These are phyloP conservation scores for Siniperca chuatsi DNA, from an alignment of 2,113 vertebrate genomes.

Conservation along the genomic window DNA sequence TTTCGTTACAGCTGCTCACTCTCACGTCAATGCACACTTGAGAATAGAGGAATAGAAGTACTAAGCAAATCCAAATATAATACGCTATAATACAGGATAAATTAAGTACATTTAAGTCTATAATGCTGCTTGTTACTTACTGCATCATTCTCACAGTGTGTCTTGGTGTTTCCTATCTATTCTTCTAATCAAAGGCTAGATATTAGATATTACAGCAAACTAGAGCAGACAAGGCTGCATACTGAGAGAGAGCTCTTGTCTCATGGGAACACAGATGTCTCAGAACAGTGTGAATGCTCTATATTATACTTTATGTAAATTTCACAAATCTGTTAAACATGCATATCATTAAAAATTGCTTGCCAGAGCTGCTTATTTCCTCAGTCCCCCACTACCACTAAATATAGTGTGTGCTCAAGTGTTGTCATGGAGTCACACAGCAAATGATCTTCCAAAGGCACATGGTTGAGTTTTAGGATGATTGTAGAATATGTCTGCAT, in stretches of 20 bases:
- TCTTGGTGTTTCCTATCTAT: slow-evolving; percentile 20
- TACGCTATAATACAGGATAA: too few relatives aligned
- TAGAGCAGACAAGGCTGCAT: slow-evolving; percentile 12
- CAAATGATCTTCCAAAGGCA: neutral
- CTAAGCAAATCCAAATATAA: too few relatives aligned
- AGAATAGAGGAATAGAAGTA: too few relatives aligned
- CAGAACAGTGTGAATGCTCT: slow-evolving; percentile 4
- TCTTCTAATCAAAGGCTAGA: slow-evolving; percentile 24
- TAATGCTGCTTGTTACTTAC: neutral
- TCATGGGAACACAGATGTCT: slow-evolving; percentile 20
- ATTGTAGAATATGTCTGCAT: neutral
- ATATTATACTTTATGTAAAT: slow-evolving; percentile 9
- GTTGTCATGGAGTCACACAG: slow-evolving; percentile 13
- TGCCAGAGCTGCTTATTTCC: slow-evolving; percentile 14
- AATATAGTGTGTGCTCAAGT: slow-evolving; percentile 4
- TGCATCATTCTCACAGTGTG: slow-evolving; percentile 7
- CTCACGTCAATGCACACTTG: too few relatives aligned
- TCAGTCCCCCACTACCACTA: neutral
- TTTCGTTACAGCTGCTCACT: too few relatives aligned
- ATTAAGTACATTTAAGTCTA: neutral
- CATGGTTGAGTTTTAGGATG: neutral
- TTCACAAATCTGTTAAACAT: slow-evolving; percentile 2
- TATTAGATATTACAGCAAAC: slow-evolving; percentile 18
- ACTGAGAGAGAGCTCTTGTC: neutral
- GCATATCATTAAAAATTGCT: neutral